Conservation (phyloP, 1,140 invertebrate species). For the Tribolium madens region DNA sequence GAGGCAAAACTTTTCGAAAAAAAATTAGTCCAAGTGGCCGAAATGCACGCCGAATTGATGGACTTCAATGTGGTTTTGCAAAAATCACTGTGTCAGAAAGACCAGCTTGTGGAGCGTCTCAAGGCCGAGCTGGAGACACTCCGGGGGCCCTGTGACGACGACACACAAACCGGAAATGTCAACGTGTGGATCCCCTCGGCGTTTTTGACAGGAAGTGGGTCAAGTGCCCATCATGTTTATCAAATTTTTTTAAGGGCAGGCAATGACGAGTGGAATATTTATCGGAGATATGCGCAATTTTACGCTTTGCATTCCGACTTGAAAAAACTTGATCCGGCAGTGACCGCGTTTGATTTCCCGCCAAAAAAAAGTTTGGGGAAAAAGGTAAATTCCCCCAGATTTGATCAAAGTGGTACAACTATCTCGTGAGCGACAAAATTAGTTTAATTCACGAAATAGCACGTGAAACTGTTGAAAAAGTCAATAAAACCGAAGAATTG, state of each 20-base stretch:
- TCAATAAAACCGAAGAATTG: too few relatives aligned
- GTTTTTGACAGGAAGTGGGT: constrained; percentile 76
- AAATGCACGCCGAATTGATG: constrained; percentile 97
- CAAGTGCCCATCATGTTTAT: constrained; percentile 86
- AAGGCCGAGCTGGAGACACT: constrained; percentile 78
- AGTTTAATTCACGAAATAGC: too few relatives aligned
- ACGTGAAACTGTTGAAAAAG: too few relatives aligned
- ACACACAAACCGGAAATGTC: constrained; percentile 67
- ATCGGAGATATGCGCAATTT: constrained; percentile 92
- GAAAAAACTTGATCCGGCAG: constrained; percentile 84
- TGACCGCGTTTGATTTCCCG: constrained; percentile 90
- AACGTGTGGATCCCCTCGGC: constrained; percentile 93
- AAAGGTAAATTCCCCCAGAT: too few relatives aligned
- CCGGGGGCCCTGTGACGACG: constrained; percentile 71
- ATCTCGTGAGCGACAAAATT: too few relatives aligned
- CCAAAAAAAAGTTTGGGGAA: constrained; percentile 93
- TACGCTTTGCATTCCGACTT: constrained; percentile 83
- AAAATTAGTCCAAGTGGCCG: constrained; percentile 93
- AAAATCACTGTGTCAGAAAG: constrained; percentile 70
- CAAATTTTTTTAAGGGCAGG: constrained; percentile 90
- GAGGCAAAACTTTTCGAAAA: constrained; percentile 88
- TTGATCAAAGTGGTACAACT: too few relatives aligned
- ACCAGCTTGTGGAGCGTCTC: constrained; percentile 74
- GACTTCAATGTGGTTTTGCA: constrained; percentile 85
- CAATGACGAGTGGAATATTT: constrained; percentile 94